These are phyloP conservation scores for Alces alces DNA, from an alignment of 2,113 vertebrate species.

Conservation along the genomic window DNA sequence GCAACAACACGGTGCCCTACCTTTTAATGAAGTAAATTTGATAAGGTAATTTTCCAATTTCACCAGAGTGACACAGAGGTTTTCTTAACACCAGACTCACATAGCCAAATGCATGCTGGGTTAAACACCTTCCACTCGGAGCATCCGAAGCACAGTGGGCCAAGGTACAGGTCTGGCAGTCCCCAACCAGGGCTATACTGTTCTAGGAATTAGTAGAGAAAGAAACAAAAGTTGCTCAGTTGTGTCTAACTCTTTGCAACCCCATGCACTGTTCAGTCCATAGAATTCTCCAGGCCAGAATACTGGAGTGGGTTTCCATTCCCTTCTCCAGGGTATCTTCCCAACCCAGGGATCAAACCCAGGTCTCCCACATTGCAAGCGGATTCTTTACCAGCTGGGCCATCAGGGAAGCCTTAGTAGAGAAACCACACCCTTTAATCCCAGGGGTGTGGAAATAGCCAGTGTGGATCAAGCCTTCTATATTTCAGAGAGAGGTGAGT, in stretches of 20 bases:
- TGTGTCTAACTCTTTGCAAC: background rate
- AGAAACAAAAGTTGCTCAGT: background rate
- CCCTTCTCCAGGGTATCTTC: background rate
- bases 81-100: background rate
- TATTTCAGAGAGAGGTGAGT: background rate
- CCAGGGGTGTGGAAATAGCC: background rate
- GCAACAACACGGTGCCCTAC: background rate
- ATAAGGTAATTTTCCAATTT: background rate
- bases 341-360: background rate
- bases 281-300: background rate
- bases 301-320: background rate
- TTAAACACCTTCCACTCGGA: background rate
- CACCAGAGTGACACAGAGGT: background rate
- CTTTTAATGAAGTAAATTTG: background rate
- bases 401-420: background rate
- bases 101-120: background rate
- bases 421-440: background rate
- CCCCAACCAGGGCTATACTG: background rate
- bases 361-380: background rate
- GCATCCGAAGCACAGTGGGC: background rate
- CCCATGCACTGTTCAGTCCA: background rate
- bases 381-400: background rate
- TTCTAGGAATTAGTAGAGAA: background rate
- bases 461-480: background rate
- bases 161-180: background rate